Conservation (phyloP, 1,140 invertebrate genomes). For the Mactra quadrangularis region DNA sequence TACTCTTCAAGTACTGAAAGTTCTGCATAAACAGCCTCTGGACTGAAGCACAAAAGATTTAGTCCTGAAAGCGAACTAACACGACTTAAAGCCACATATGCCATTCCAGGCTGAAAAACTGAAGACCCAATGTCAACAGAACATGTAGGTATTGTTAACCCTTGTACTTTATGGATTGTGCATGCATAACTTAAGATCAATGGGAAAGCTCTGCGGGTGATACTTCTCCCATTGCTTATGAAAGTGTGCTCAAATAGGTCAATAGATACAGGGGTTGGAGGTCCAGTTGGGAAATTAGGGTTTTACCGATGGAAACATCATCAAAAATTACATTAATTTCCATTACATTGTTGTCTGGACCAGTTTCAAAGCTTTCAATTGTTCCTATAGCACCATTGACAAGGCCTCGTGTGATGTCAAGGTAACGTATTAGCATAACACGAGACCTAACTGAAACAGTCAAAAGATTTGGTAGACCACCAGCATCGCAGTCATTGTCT, state of each 20-base stretch:
- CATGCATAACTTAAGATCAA: constrained; percentile 4
- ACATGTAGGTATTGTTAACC: constrained; percentile 1
- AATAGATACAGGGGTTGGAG: background rate
- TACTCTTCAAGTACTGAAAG: background rate
- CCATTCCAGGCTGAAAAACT: constrained; percentile 12
- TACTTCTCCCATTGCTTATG: background rate
- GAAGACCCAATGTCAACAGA: background rate
- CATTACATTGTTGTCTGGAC: too few species aligned
- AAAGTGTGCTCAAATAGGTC: background rate
- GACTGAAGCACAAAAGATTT: background rate
- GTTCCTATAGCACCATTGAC: constrained; percentile 24
- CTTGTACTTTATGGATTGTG: constrained; percentile 17
- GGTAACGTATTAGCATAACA: background rate
- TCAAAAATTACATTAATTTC: too few species aligned
- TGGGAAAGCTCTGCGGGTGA: background rate
- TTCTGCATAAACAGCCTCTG: background rate
- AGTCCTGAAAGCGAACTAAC: background rate
- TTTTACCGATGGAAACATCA: too few species aligned
- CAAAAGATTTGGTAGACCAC: background rate
- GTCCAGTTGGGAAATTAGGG: background rate
- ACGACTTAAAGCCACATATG: constrained; percentile 9
- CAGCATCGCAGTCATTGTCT: background rate
- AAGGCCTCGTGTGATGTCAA: background rate
- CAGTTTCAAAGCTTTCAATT: background rate
- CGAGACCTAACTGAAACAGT: background rate